Evolutionary conservation across 2,888 invertebrate genomes (phyloP).

Genomic region (Drosophila robusta): DNA sequence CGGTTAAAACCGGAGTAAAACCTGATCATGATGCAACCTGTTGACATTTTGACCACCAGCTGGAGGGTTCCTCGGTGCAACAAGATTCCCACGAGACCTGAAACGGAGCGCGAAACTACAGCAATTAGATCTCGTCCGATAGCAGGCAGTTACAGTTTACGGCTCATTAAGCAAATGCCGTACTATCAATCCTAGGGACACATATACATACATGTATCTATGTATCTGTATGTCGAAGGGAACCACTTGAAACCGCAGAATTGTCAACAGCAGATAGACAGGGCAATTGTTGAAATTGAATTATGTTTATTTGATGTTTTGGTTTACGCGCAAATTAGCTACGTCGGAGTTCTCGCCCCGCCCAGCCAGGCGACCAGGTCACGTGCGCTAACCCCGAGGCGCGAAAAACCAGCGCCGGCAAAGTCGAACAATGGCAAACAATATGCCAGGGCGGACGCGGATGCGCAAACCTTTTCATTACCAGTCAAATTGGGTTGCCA

Average conservation of each 20-base stretch:
- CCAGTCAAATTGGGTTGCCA: constrained; percentile 68
- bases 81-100: constrained; percentile 63
- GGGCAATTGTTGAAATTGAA: constrained; percentile 84
- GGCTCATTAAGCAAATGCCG: constrained; percentile 63
- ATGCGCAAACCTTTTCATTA: constrained; percentile 84
- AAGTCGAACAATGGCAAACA: constrained; percentile 70
- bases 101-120: constrained; percentile 21
- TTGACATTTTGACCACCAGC: constrained; percentile 42
- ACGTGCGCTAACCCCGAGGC: constrained; percentile 82
- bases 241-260: constrained; percentile 64
- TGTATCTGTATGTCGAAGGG: constrained; percentile 17
- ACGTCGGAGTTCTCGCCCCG: constrained; percentile 75
- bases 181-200: constrained; percentile 22
- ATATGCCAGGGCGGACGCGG: constrained; percentile 73
- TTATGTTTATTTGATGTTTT: constrained; percentile 84
- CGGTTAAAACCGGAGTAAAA: background rate
- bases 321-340: constrained; percentile 83
- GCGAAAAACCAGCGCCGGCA: constrained; percentile 82
- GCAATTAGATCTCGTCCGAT: constrained; percentile 50
- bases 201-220: background rate
- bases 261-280: constrained; percentile 56
- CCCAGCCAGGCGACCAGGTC: constrained; percentile 63
- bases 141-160: constrained; percentile 53
- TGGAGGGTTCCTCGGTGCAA: background rate
- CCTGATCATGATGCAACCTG: constrained; percentile 57